Evolutionary conservation across 2,797 vertebrate species (phyloP).

Genomic region (Danio jaintianensis): DNA sequence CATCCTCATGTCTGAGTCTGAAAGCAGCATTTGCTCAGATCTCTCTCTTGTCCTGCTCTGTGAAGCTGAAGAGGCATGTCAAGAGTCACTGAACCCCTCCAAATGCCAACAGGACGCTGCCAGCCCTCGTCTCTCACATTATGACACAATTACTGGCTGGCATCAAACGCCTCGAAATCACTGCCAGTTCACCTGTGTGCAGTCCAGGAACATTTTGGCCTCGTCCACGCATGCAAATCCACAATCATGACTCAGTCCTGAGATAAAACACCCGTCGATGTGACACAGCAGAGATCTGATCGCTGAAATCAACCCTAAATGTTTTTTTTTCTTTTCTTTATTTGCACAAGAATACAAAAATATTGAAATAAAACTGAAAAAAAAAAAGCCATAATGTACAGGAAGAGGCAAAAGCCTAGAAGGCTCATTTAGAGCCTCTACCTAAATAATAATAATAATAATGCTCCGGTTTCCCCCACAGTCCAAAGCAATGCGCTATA

Average conservation of each 20-base stretch:
- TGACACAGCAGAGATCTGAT: conserved; percentile 17
- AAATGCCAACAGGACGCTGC: conserved; percentile 51
- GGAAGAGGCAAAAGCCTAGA: too few species aligned
- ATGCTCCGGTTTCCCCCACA: too few species aligned
- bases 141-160: conserved; percentile 63
- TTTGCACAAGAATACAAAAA: neutral
- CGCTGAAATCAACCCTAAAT: conserved; percentile 11
- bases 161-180: conserved; percentile 42
- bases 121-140: conserved; percentile 57
- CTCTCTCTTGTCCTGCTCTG: conserved; percentile 23
- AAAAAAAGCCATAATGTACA: too few species aligned
- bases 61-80: conserved; percentile 51
- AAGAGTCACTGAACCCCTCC: conserved; percentile 56
- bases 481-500: too few species aligned
- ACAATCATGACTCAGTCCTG: conserved; percentile 46
- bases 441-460: too few species aligned
- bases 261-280: conserved; percentile 17
- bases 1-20: too few species aligned
- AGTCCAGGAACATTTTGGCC: conserved; percentile 53
- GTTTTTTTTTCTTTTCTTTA: neutral
- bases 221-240: conserved; percentile 43
- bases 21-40: too few species aligned
- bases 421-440: too few species aligned
- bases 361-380: too few species aligned
- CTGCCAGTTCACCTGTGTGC: conserved; percentile 59